Evolutionary conservation across 64 coral and sea anemone genomes (phyloP).

Genomic region (Anthopleura sola): DNA sequence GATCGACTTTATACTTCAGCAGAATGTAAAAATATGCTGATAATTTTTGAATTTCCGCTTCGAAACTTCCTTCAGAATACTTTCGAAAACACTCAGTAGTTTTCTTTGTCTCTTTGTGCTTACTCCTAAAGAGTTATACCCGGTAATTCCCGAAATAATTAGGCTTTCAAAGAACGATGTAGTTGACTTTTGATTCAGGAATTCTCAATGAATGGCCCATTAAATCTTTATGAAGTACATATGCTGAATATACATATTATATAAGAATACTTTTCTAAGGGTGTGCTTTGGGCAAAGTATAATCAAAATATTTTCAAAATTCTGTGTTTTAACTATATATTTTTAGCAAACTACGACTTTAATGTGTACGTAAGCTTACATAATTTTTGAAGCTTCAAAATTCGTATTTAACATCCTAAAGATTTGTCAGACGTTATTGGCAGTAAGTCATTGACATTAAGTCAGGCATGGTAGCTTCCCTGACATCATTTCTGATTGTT

Average conservation of each 20-base stretch:
- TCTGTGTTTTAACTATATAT: no score
- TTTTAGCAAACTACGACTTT: no score
- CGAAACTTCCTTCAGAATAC: neutral
- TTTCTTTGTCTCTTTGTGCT: neutral
- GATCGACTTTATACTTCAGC: neutral
- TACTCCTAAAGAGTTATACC: neutral
- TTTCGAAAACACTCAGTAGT: neutral
- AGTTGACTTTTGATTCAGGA: neutral
- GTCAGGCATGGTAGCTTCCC: no score
- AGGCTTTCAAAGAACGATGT: neutral
- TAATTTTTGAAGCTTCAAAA: no score
- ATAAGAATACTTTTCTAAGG: neutral
- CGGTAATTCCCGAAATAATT: neutral
- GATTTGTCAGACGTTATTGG: no score
- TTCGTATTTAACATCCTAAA: no score
- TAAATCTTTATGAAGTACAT: neutral
- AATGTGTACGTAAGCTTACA: no score
- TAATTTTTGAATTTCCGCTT: neutral
- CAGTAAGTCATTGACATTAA: no score
- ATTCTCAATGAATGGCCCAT: neutral
- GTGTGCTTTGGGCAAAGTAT: neutral
- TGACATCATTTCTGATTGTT: no score
- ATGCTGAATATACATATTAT: neutral
- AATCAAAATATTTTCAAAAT: neutral
- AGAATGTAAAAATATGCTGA: neutral